Evolutionary conservation across 1,140 invertebrate species (phyloP).

Genomic region (Hycleus cichorii): DNA sequence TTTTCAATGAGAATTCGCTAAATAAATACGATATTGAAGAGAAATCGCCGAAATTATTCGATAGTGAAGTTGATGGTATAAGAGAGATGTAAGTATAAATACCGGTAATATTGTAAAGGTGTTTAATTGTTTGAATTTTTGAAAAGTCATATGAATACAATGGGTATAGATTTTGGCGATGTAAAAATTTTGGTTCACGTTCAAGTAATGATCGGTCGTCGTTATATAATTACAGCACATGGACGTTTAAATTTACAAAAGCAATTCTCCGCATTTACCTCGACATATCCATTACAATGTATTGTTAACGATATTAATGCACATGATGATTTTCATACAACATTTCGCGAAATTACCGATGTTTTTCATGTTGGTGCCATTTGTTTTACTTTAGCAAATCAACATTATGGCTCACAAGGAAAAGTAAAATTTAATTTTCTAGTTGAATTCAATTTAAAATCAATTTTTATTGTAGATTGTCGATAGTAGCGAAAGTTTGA

Average conservation of each 20-base stretch:
- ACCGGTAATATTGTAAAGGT: background rate
- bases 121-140: slow-evolving; percentile 13
- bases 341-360: slow-evolving; percentile 51
- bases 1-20: slow-evolving; percentile 13
- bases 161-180: slow-evolving; percentile 69
- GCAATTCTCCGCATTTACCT: slow-evolving; percentile 52
- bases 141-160: slow-evolving; percentile 53
- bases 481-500: slow-evolving; percentile 38
- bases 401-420: slow-evolving; percentile 72
- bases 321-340: slow-evolving; percentile 35
- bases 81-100: slow-evolving; percentile 42
- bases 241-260: slow-evolving; percentile 60
- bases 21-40: slow-evolving; percentile 22
- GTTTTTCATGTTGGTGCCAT: slow-evolving; percentile 58
- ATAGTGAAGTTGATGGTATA: slow-evolving; percentile 34
- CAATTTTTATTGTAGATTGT: slow-evolving; percentile 20
- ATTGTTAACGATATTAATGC: slow-evolving; percentile 55
- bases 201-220: slow-evolving; percentile 60
- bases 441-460: no score
- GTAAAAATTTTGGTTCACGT: slow-evolving; percentile 66
- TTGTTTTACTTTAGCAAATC: slow-evolving; percentile 71
- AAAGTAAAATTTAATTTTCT: slow-evolving; percentile 45
- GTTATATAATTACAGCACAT: slow-evolving; percentile 47
- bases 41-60: background rate
- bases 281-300: slow-evolving; percentile 62